A percentile compares a stretch with the other conserved stretches of the same genome.
Conservation (phyloP, 1,140 invertebrate species). For the Thaumetopoea pityocampa region DNA sequence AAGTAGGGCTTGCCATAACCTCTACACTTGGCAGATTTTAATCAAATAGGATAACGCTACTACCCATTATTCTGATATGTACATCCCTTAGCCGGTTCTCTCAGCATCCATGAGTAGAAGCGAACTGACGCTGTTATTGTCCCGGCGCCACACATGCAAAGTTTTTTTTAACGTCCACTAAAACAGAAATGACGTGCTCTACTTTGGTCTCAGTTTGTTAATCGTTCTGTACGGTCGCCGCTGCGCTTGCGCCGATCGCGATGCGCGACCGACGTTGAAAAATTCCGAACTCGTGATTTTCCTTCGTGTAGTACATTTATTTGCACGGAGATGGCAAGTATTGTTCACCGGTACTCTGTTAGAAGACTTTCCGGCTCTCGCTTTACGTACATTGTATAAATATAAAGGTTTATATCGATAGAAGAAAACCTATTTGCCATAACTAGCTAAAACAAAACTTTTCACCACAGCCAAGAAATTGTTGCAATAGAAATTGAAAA, state of each 20-base stretch:
- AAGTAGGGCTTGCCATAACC: too few relatives aligned
- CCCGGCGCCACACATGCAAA: too few relatives aligned
- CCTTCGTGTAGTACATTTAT: slow-evolving; percentile 68
- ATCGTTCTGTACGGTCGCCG: slow-evolving; percentile 61
- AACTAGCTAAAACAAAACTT: background rate
- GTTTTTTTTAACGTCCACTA: too few relatives aligned
- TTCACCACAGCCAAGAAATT: background rate
- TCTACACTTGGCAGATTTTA: too few relatives aligned
- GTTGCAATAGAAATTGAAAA: too few relatives aligned
- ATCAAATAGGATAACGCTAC: too few relatives aligned
- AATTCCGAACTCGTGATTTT: slow-evolving; percentile 68
- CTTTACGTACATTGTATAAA: slow-evolving; percentile 17
- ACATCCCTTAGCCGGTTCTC: too few relatives aligned
- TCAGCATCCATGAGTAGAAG: too few relatives aligned
- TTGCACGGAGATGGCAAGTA: slow-evolving; percentile 50
- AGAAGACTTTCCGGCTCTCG: slow-evolving; percentile 33
- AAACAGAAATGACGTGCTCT: slow-evolving; percentile 52
- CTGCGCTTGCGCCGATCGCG: slow-evolving; percentile 43
- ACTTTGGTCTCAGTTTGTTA: slow-evolving; percentile 58
- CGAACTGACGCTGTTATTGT: too few relatives aligned
- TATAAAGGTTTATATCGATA: slow-evolving; percentile 1
- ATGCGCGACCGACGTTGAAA: slow-evolving; percentile 63
- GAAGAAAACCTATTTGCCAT: too few relatives aligned
- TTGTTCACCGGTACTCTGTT: slow-evolving; percentile 45
- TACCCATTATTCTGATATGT: too few relatives aligned